A percentile compares a stretch with the other conserved stretches of the same genome.
Conservation (phyloP, 2,888 invertebrate species). For the Pterostichus madidus region DNA sequence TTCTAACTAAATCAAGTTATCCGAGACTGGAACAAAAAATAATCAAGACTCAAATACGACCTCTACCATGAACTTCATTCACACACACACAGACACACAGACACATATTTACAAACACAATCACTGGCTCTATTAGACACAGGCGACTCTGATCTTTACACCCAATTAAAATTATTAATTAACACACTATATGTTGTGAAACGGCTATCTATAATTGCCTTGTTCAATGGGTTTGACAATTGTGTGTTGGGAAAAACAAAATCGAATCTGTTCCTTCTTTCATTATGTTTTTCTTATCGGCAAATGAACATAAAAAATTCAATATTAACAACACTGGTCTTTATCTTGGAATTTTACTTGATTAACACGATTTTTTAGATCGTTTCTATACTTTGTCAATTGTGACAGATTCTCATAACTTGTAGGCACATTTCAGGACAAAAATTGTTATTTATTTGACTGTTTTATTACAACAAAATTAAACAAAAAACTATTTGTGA, state of each 20-base stretch:
- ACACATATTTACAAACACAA: background rate
- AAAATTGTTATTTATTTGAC: no score
- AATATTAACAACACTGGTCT: no score
- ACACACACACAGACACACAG: background rate
- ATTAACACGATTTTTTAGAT: no score
- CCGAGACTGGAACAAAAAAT: background rate
- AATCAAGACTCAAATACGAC: background rate
- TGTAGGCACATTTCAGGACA: no score
- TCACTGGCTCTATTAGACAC: constrained; percentile 10
- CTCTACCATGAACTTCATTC: constrained; percentile 4
- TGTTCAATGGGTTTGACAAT: constrained; percentile 9
- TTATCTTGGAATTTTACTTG: no score
- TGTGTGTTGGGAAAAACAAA: background rate
- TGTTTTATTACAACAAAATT: no score
- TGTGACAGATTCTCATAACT: no score
- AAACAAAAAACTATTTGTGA: no score
- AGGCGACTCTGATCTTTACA: constrained; percentile 71
- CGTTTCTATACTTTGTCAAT: no score
- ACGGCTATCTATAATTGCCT: constrained; percentile 55
- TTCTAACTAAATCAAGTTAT: background rate
- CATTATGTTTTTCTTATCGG: constrained; percentile 5
- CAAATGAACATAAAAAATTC: background rate
- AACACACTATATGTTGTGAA: constrained; percentile 69
- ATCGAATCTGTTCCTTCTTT: background rate
- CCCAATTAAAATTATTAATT: constrained; percentile 73